Evolutionary conservation across 2,888 invertebrate species (phyloP), one percentile per base, ranked within the genome.

Genomic region (Eurytoma adleriae): DNA sequence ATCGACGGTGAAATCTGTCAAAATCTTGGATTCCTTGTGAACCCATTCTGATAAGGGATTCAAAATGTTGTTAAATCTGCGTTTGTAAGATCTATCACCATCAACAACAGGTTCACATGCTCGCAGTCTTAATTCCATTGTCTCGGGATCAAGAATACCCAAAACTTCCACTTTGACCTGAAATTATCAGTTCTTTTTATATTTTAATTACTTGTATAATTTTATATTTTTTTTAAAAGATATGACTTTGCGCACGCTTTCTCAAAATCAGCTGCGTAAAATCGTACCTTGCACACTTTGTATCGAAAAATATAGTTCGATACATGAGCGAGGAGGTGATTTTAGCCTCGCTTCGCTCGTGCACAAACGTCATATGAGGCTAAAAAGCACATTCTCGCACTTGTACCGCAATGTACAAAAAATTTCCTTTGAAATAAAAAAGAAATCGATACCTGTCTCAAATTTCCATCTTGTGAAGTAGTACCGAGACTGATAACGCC

Each of bases 401-500:
- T n/a, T n/a, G n/a, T n/a, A 66, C 4, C 13, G 20, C 1, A 67
- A 50, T n/a, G 52, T 30, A 50, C 50, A 73, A 73, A 54, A 64
- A 66, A 69, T 62, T 62, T 62, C 18, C 18, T 27, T 62, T 30
- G 0, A 62, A 62, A 62, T 18, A 30, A 72, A 62, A 16, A 61
- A n/a, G 4, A 52, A 52, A 24, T 52, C 10, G 20, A 67, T 62
- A 88, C 89, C 85, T 92, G 92, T 79, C 91, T 89, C 78, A 92
- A 91, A 84, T 92, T 91, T 67, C 93, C 93, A 87, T 93, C 93
- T 86, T 96, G 96, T 0, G 96, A 95, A 0, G 96, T 96, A 0
- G 97, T 97, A 0, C 97, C 97, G 72, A 97, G 91, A 1, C 96
- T 97, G 83, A 97, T 97, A 0, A 97, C 96, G 7, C 97, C 97